Evolutionary conservation across 2,797 vertebrate species (phyloP), one percentile per base, ranked within the genome.

Genomic region (Ispidina picta): DNA sequence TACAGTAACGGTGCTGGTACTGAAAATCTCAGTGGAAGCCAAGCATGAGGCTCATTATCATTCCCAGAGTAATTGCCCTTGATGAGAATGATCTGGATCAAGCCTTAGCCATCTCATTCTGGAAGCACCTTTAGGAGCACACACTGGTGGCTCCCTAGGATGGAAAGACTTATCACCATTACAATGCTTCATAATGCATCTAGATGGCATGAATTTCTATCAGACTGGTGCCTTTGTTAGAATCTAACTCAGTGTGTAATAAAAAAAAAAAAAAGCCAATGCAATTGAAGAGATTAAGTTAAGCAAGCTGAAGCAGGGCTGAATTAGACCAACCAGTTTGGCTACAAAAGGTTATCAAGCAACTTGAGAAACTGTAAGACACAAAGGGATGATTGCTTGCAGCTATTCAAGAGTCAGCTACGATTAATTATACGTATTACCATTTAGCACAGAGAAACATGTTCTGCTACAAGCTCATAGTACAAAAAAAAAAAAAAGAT

Each of bases 1-100:
- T 63, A 49, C 68, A 4, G 3, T 65, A 89, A 69, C 69, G 72
- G 54, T 10, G 12, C 25, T 48, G 80, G 43, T 77, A 72, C 83
- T 66, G 70, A 70, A 71, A 89, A 63, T 86, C 88, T 95, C 91
- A 76, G 71, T 15, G 58, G 88, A 94, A 71, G 64, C 77, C 15
- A 46, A 82, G 74, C 2, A 0, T 28, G 62, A 81, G 37, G 56
- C 44, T 88, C 51, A 56, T 79, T 91, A 86, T 56, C 80, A 82
- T 74, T 75, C 64, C 75, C n/a, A 55, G 44, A 93, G 72, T 88
- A 91, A 90, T 31, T 88, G 52, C 60, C 83, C 71, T 80, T 66
- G 81, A 90, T 41, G 33, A 55, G 83, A 91, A 69, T 0, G 12
- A 81, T 86, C 39, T 48, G 58, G 55, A 93, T 78, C 4, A 2